Evolutionary conservation across 2,888 invertebrate genomes (phyloP), one percentile per base, ranked within the genome.

Genomic region (Salticus scenicus): DNA sequence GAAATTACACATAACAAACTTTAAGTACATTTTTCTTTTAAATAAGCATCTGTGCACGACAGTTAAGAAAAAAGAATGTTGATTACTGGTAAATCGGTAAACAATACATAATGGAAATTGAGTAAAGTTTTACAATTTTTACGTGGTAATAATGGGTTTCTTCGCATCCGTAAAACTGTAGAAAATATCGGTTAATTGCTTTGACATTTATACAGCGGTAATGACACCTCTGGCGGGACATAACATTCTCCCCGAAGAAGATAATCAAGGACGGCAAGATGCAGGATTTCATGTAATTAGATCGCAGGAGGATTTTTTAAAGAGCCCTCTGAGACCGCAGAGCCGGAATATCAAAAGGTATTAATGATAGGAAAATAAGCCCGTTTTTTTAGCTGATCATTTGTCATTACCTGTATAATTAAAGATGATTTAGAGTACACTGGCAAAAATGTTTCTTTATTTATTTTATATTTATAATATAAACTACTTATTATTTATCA

Each of bases 231-330:
- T 57, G 57, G 57, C 20, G 24, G 24, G 24, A 57, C 57, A 20
- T 57, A 5, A 24, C 17, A 14, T 14, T 14, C 7, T 47, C 42
- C 17, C 17, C 42, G 42, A 14, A 10, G 57, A 24, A 57, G 57
- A 57, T 57, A 57, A 57, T 57, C 57, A 57, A 57, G 24, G 24
- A 1, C 57, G 5, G 4, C 57, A 57, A 24, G 57, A 57, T 17
- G 24, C 24, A 24, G 24, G 24, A 57, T 20, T 24, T 2, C 24
- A 17, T 24, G 12, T 57, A 57, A 57, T 57, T 57, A 57, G 57
- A 5, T 57, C 24, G 17, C 57, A 57, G 57, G 57, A 57, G 57
- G 57, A 57, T 57, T 57, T 57, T 57, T 37, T 24, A 24, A 57
- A 24, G 24, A 57, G 57, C 4, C 57, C 24, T 24, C 5, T 2